Evolutionary conservation across 2,113 vertebrate genomes (phyloP).

Genomic region (Chloropsis cyanopogon): DNA sequence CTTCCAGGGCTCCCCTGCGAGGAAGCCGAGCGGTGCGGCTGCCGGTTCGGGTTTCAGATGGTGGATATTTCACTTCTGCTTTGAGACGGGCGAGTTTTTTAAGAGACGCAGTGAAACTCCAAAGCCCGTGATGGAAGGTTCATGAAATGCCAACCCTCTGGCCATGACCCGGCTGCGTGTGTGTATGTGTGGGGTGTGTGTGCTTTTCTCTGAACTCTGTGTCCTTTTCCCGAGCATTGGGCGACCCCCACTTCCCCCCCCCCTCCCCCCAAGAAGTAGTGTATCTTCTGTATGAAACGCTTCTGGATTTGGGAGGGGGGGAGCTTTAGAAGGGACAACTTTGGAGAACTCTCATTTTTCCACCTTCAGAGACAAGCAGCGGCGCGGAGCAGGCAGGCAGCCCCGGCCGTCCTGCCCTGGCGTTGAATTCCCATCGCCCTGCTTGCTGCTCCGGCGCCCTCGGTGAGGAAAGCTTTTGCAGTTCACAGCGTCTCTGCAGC

Average conservation of each 20-base stretch:
- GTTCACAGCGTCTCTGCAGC: not conserved
- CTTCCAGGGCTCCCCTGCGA: not conserved
- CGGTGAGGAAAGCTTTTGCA: not conserved
- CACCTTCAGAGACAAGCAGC: not conserved
- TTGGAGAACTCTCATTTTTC: not conserved
- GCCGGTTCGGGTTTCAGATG: constrained; percentile 73
- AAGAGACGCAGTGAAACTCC: constrained; percentile 40
- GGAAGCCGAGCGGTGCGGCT: constrained; percentile 56
- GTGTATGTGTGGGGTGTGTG: not conserved
- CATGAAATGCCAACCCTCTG: constrained; percentile 7
- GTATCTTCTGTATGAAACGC: not conserved
- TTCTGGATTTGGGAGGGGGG: not conserved
- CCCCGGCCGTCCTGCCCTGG: not conserved
- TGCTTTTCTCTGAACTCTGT: not conserved
- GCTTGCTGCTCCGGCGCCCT: not conserved
- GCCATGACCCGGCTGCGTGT: not conserved
- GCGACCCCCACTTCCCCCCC: not conserved
- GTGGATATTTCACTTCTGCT: constrained; percentile 79
- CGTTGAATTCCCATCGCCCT: not conserved
- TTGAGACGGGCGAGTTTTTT: constrained; percentile 59
- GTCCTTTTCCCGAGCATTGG: not conserved
- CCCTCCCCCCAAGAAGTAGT: not conserved
- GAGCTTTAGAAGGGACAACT: not conserved
- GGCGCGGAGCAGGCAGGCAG: not conserved
- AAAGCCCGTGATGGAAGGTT: constrained; percentile 44